Evolutionary conservation across 2,113 vertebrate genomes (phyloP), one percentile per base, ranked within the genome.

Genomic region (Pontoporia blainvillei): DNA sequence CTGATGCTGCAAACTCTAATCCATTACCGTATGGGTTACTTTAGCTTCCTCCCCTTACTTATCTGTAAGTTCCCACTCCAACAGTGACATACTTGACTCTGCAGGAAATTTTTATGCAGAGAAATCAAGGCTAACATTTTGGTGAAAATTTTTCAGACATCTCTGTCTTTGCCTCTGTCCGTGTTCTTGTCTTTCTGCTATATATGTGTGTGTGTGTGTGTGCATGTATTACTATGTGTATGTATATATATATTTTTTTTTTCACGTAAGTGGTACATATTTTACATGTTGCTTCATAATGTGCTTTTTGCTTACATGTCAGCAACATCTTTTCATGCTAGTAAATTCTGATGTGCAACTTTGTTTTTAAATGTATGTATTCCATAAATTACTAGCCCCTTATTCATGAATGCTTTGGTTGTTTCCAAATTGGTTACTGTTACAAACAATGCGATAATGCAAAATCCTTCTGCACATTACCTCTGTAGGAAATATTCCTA

Each of bases 91-190:
- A 41, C 36, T 46, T 94, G 85, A 52, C 18, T 90, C 52, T 88
- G 59, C 10, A 8, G 87, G 66, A 81, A 85, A 23, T 73, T 44
- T 95, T 92, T 82, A 95, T 94, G 59, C 27, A 52, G 64, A 92
- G 81, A 87, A 92, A 72, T 46, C 73, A 86, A 57, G 69, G 46
- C 11, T 92, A 94, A 94, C 69, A 90, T 85, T 95, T 96, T 54
- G 25, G 9, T 59, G 59, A 89, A 85, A 76, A 34, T 13, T 87
- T 95, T 94, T 75, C n/a, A 92, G 61, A 69, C 39, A 84, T 79
- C 39, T 93, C 64, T 46, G 11, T 85, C 59, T 98, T 92, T 46
- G 1, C 92, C 67, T 96, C 84, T 86, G 23, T 79, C 57, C 59
- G 23, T 96, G 36, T 69, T 91, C 83, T 86, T 96, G 44, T 23